Conservation (phyloP, 2,113 vertebrate genomes). For the Microtus richardsoni region DNA sequence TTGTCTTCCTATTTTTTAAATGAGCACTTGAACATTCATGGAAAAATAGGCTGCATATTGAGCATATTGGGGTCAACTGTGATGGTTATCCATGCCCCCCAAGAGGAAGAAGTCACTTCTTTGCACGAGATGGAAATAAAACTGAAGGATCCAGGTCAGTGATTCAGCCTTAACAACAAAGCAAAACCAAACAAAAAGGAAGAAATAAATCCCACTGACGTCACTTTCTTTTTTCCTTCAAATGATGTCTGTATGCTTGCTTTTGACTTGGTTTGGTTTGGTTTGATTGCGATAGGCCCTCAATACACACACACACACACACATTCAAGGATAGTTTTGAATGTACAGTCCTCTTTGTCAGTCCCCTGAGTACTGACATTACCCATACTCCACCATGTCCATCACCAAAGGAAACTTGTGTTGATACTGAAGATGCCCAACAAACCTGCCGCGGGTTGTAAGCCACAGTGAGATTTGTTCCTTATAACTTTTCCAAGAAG, state of each 20-base stretch:
- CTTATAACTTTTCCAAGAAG: background rate
- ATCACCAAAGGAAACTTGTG: background rate
- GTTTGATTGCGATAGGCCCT: background rate
- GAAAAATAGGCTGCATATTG: conserved; percentile 89
- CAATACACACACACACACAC: background rate
- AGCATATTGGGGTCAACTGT: conserved; percentile 89
- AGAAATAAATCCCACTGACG: background rate
- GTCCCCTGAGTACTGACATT: background rate
- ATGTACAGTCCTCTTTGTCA: background rate
- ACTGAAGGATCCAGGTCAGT: conserved; percentile 90
- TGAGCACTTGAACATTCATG: conserved; percentile 90
- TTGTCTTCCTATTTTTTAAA: conserved; percentile 90
- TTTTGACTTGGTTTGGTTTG: background rate
- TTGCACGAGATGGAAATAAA: conserved; percentile 89
- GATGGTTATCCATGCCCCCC: conserved; percentile 90
- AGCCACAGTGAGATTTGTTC: background rate
- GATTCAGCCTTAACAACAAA: background rate
- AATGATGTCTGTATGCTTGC: background rate
- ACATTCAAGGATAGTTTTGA: too few relatives aligned
- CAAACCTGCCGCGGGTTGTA: background rate
- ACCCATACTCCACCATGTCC: background rate
- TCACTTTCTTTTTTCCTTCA: conserved; percentile 31
- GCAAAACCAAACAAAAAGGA: background rate
- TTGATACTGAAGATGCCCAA: background rate
- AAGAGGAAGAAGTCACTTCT: conserved; percentile 89